These are phyloP conservation scores for Dromius quadrimaculatus DNA, from an alignment of 2,888 invertebrate genomes.

Conservation along the genomic window DNA sequence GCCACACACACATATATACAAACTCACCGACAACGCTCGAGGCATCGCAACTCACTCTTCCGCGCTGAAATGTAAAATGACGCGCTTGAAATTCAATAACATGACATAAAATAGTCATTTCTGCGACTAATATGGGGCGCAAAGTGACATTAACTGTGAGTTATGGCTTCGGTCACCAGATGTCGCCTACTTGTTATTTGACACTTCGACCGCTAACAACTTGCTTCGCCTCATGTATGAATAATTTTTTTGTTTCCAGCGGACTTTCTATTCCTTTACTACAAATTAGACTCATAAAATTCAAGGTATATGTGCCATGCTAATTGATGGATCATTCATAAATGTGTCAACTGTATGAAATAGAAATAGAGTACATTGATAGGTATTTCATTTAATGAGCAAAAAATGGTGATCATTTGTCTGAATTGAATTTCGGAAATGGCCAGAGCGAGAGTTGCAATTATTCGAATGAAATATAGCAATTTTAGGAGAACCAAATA, in stretches of 20 bases:
- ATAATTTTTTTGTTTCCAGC: conserved; percentile 19
- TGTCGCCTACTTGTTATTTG: conserved; percentile 37
- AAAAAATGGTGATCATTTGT: too few relatives aligned
- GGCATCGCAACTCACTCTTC: neutral
- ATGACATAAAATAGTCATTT: conserved; percentile 49
- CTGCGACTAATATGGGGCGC: conserved; percentile 47
- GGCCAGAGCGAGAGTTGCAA: too few relatives aligned
- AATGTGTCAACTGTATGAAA: too few relatives aligned
- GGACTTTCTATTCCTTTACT: neutral
- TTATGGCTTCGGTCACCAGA: conserved; percentile 47
- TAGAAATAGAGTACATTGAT: too few relatives aligned
- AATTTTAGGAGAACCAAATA: too few relatives aligned
- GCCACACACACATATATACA: conserved; percentile 1
- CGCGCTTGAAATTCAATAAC: conserved; percentile 49
- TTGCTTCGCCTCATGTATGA: conserved; percentile 31
- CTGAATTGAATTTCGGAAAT: too few relatives aligned
- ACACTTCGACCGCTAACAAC: conserved; percentile 42
- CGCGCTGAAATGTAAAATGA: conserved; percentile 36
- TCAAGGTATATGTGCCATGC: too few relatives aligned
- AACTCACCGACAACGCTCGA: neutral
- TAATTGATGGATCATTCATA: too few relatives aligned
- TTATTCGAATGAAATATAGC: too few relatives aligned
- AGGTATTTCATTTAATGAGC: too few relatives aligned
- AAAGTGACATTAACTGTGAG: conserved; percentile 49
- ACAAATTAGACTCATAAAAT: neutral